These are phyloP conservation scores for Sebastiscus albofasciatus DNA, from an alignment of 2,797 vertebrate species.

Conservation along the genomic window DNA sequence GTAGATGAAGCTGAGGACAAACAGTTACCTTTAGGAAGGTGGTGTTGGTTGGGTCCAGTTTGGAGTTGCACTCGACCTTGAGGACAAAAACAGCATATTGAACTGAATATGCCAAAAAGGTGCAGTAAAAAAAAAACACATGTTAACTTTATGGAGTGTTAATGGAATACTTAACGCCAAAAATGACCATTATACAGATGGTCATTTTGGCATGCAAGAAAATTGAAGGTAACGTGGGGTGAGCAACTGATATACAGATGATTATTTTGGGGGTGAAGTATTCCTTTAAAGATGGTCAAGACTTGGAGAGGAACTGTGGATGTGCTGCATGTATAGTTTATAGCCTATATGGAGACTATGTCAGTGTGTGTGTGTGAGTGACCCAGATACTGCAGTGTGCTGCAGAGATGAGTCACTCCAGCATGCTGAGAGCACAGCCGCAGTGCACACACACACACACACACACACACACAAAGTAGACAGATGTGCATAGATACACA, in stretches of 20 bases:
- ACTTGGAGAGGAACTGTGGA: not conserved
- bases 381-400: conserved; percentile 75
- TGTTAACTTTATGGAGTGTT: not conserved
- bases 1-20: not conserved
- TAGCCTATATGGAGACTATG: not conserved
- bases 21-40: conserved; percentile 94
- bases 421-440: conserved; percentile 26
- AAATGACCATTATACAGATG: not conserved
- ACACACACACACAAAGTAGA: not conserved
- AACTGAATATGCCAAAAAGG: not conserved
- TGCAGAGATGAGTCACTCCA: conserved; percentile 81
- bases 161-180: not conserved
- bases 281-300: not conserved
- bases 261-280: not conserved
- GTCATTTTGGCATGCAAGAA: not conserved
- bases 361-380: conserved; percentile 20
- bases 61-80: conserved; percentile 98
- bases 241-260: not conserved
- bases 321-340: not conserved
- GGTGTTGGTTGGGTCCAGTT: conserved; percentile 96
- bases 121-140: not conserved
- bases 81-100: conserved; percentile 18
- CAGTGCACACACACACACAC: not conserved
- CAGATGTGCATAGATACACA: not conserved
- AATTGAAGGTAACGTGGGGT: not conserved